phyloP scores from a whole-genome alignment of 2,888 invertebrate genomes.

The Dasypogon diadema region DNA sequence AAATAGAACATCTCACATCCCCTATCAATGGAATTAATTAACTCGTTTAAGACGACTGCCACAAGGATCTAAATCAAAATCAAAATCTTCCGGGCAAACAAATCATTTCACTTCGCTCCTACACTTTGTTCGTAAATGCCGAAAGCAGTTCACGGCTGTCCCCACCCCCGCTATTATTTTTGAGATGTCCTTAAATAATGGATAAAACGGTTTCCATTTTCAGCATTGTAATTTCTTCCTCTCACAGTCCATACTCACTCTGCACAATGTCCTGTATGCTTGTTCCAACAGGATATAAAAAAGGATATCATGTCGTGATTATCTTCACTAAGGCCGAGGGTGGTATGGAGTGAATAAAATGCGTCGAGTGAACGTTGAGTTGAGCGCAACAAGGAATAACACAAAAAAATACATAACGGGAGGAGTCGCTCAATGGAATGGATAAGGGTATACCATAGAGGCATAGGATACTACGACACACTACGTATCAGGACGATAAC shows the following conservation, averaged over 20 bases:
- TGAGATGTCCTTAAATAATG: constrained; percentile 50
- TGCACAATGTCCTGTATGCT: constrained; percentile 40
- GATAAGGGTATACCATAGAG: not conserved
- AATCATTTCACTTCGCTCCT: constrained; percentile 27
- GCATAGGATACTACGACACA: constrained; percentile 9
- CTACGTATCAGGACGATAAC: constrained; percentile 21
- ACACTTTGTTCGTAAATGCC: constrained; percentile 16
- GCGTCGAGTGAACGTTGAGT: constrained; percentile 44
- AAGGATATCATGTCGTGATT: constrained; percentile 51
- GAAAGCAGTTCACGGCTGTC: constrained; percentile 29
- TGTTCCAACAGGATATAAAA: constrained; percentile 45
- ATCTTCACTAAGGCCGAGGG: constrained; percentile 49
- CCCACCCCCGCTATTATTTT: constrained; percentile 18
- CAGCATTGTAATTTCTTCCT: constrained; percentile 44
- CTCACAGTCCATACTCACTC: not conserved
- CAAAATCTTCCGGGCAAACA: constrained; percentile 5
- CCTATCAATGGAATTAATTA: too few relatives aligned
- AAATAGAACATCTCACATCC: too few relatives aligned
- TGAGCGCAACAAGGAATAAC: constrained; percentile 44
- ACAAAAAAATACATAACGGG: constrained; percentile 38
- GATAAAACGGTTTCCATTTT: constrained; percentile 46
- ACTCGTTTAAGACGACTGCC: too few relatives aligned
- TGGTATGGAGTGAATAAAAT: constrained; percentile 48
- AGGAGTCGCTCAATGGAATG: constrained; percentile 38
- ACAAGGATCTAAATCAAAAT: not conserved